A percentile compares a stretch with the other conserved stretches of the same genome.
Evolutionary conservation across 2,797 vertebrate species (phyloP).

Genomic region (Anabacerthia variegaticeps): DNA sequence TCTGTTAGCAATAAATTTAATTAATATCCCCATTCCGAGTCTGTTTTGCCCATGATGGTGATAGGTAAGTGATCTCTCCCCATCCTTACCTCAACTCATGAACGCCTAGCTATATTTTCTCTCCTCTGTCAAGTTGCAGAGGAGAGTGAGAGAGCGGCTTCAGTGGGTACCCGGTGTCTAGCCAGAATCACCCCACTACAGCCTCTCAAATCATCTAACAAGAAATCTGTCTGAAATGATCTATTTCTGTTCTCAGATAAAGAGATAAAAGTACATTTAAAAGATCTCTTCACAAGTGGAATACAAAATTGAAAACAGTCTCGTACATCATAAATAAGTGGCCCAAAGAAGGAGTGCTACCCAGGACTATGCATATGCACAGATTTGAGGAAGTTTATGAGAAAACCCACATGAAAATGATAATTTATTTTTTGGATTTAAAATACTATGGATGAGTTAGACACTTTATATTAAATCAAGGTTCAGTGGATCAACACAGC

Average conservation of each 20-base stretch:
- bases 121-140: not conserved
- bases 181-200: not conserved
- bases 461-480: not conserved
- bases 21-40: not conserved
- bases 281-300: not conserved
- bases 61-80: not conserved
- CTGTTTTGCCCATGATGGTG: not conserved
- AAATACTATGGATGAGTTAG: not conserved
- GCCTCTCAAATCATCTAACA: not conserved
- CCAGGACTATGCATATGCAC: not conserved
- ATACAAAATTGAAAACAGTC: slow-evolving; percentile 23
- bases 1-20: not conserved
- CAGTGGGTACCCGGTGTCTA: not conserved
- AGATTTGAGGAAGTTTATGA: not conserved
- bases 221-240: slow-evolving; percentile 9
- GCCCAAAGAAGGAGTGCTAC: not conserved
- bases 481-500: not conserved
- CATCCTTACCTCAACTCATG: not conserved
- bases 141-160: not conserved
- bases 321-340: slow-evolving; percentile 19
- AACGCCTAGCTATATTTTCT: not conserved
- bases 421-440: not conserved
- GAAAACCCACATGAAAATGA: not conserved
- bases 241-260: slow-evolving; percentile 21
- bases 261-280: slow-evolving; percentile 1